These are phyloP conservation scores for Liodrosophila aerea DNA, from an alignment of 2,888 invertebrate species.

Conservation along the genomic window DNA sequence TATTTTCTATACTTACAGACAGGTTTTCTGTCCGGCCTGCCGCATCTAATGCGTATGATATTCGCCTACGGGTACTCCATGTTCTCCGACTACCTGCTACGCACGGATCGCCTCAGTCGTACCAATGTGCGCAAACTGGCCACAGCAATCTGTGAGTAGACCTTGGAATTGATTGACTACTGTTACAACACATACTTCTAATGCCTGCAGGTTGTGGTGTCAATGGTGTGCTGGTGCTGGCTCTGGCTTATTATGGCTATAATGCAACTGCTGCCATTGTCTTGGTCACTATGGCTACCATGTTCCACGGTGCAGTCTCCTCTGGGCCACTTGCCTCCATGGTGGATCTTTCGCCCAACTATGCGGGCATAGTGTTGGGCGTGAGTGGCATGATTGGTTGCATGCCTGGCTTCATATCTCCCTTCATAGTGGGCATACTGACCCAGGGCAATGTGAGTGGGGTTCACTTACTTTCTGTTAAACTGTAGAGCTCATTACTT, in stretches of 20 bases:
- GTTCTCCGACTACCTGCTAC: conserved; percentile 85
- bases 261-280: conserved; percentile 85
- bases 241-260: conserved; percentile 86
- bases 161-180: not conserved
- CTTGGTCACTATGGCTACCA: conserved; percentile 85
- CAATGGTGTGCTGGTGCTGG: conserved; percentile 86
- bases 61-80: conserved; percentile 85
- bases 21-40: conserved; percentile 86
- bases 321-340: conserved; percentile 87
- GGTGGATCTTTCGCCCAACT: conserved; percentile 87
- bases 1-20: conserved; percentile 70
- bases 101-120: conserved; percentile 84
- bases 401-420: conserved; percentile 85
- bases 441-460: conserved; percentile 86
- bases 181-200: too few species aligned
- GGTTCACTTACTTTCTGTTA: not conserved
- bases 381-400: conserved; percentile 85
- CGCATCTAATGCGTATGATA: conserved; percentile 85
- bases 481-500: not conserved
- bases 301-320: conserved; percentile 86
- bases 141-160: conserved; percentile 84
- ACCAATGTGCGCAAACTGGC: conserved; percentile 87
- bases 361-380: conserved; percentile 85
- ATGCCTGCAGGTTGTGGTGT: conserved; percentile 83
- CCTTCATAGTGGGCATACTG: conserved; percentile 85